Conservation (phyloP, 2,888 invertebrate species). For the Metopia argyrocephala region DNA sequence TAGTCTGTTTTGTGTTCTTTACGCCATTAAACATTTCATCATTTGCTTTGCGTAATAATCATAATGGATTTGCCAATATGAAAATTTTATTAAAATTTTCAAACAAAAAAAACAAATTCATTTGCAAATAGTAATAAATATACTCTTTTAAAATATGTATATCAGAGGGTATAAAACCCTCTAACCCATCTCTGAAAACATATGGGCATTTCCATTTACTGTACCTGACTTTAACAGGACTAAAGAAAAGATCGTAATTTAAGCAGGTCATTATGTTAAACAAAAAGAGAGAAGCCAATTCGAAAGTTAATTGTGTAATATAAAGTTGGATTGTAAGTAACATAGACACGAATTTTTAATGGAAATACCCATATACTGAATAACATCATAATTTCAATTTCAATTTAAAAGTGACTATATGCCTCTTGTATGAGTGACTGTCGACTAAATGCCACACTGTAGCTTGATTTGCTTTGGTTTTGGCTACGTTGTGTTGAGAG, state of each 20-base stretch:
- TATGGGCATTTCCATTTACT: no score
- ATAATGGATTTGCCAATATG: conserved; percentile 78
- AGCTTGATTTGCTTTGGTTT: conserved; percentile 38
- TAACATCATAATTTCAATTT: conserved; percentile 50
- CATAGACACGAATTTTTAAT: no score
- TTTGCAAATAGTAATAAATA: no score
- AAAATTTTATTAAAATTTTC: conserved; percentile 73
- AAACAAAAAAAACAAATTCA: conserved; percentile 37
- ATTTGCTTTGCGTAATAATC: conserved; percentile 73
- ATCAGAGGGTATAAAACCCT: no score
- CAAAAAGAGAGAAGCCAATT: no score
- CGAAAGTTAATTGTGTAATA: no score
- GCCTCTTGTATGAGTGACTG: neutral
- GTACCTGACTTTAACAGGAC: no score
- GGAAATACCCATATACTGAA: conserved; percentile 8
- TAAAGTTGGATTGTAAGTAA: no score
- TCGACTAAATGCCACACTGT: conserved; percentile 7
- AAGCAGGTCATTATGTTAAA: no score
- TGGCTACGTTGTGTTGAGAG: conserved; percentile 12
- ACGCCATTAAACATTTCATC: conserved; percentile 55
- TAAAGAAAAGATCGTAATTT: no score
- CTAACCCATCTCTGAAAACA: no score
- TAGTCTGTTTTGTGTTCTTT: conserved; percentile 9
- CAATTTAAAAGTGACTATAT: conserved; percentile 1
- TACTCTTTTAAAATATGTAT: no score